Evolutionary conservation across 2,113 vertebrate species (phyloP), one percentile per base, ranked within the genome.

Genomic region (Stegastes partitus): DNA sequence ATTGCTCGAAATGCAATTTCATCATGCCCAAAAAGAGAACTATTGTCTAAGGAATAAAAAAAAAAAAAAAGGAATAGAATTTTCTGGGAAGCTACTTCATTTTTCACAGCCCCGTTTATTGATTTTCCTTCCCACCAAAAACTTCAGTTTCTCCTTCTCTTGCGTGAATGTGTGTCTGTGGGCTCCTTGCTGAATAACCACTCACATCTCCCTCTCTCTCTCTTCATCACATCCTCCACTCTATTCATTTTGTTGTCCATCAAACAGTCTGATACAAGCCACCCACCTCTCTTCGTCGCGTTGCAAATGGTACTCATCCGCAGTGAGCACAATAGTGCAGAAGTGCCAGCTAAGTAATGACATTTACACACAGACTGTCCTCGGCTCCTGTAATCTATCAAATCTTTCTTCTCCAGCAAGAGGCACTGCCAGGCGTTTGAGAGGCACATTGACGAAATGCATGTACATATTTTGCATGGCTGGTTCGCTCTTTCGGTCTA

Each of bases 221-320:
- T 55, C 25, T 67, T 54, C 34, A 72, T 72, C 62, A 45, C 71
- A 26, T 76, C 62, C 22, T 80, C 63, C 57, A 50, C 68, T 76
- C 62, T 68, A 28, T 83, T 80, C 68, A 80, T 68, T 77, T 51
- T 45, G 62, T 76, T 72, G 70, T 83, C 72, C 39, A 57, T 87
- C 84, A 87, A 68, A 80, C 72, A 25, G 70, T 50, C 59, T 51
- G 47, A 74, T 76, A 70, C 62, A 53, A 16, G 57, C 85, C 81
- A 66, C 77, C 81, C 84, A 81, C 77, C 53, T 79, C 63, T 66
- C 37, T 26, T 14, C 34, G 66, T 11, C 4, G 0, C 15, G 21
- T 53, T 25, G 47, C 21, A 37, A 57, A 31, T 18, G 39, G 56
- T 49, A 5, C 37, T 76, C 59, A 55, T 56, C 59, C 45, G 68